Percentiles rank a stretch among this genome's conserved stretches.
phyloP scores from a whole-genome alignment of 2,888 invertebrate genomes.

The Nemoura dubitans region DNA sequence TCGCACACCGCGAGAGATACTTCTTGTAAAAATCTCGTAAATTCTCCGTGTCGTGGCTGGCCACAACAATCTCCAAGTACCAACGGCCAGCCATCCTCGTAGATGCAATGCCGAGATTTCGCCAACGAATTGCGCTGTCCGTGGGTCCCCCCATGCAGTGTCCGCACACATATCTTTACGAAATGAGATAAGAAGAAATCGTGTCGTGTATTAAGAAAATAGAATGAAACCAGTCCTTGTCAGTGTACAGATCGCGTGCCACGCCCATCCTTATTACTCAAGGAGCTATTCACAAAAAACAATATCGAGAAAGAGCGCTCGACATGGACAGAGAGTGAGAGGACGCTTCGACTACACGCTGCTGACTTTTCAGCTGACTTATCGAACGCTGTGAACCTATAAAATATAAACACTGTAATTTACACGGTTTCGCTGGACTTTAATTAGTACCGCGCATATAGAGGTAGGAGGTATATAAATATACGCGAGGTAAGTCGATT shows the following conservation, averaged over 20 bases:
- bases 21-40: neutral
- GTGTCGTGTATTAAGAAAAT: conserved; percentile 37
- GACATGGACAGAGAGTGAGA: neutral
- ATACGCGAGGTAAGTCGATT: conserved; percentile 10
- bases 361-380: conserved; percentile 12
- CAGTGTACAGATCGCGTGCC: conserved; percentile 31
- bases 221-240: conserved; percentile 40
- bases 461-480: neutral
- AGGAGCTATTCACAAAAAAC: conserved; percentile 29
- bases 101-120: conserved; percentile 23
- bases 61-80: conserved; percentile 23
- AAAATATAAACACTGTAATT: conserved; percentile 43
- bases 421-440: conserved; percentile 27
- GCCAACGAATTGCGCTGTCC: neutral
- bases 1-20: no score
- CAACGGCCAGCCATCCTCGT: neutral
- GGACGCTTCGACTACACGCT: neutral
- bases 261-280: conserved; percentile 41
- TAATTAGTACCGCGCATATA: conserved; percentile 34
- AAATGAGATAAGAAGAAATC: conserved; percentile 39
- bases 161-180: conserved; percentile 31
- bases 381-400: conserved; percentile 26
- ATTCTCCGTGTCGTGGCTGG: neutral
- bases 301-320: conserved; percentile 25
- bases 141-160: conserved; percentile 33